phyloP scores from a whole-genome alignment of 2,888 invertebrate genomes.

The Acanthococcus lagerstroemiae region DNA sequence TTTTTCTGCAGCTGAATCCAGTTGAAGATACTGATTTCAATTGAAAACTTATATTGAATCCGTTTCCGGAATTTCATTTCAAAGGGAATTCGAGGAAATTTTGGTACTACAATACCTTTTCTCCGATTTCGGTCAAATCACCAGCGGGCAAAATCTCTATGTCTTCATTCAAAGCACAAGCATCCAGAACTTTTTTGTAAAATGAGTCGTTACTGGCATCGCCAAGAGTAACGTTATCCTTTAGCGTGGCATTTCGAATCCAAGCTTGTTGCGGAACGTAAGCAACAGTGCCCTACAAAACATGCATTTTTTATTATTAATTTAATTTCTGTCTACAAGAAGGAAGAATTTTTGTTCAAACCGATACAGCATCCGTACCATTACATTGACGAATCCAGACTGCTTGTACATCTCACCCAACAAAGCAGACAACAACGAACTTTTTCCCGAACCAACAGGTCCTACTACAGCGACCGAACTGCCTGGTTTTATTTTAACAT shows the following conservation, averaged over 20 bases:
- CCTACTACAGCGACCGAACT: constrained; percentile 76
- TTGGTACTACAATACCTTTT: too few species aligned
- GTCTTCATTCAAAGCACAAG: constrained; percentile 84
- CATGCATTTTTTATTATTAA: too few species aligned
- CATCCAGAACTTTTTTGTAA: constrained; percentile 73
- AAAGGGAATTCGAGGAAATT: too few species aligned
- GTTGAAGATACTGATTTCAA: too few species aligned
- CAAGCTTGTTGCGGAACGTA: constrained; percentile 94
- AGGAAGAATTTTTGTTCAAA: too few species aligned
- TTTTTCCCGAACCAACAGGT: constrained; percentile 79
- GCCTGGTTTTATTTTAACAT: constrained; percentile 55
- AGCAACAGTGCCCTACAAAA: constrained; percentile 50
- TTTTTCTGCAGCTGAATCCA: too few species aligned
- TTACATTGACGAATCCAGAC: constrained; percentile 66
- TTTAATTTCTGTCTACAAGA: too few species aligned
- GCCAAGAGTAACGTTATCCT: constrained; percentile 88
- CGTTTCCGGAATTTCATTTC: too few species aligned
- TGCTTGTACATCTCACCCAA: constrained; percentile 84
- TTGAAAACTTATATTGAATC: too few species aligned
- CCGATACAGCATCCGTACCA: too few species aligned
- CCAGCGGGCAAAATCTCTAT: constrained; percentile 90
- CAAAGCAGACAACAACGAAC: constrained; percentile 75
- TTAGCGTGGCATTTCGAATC: constrained; percentile 92
- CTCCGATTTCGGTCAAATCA: constrained; percentile 92
- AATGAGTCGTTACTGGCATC: constrained; percentile 55